Evolutionary conservation across 2,113 vertebrate species (phyloP).

Genomic region (Phaetusa simplex): DNA sequence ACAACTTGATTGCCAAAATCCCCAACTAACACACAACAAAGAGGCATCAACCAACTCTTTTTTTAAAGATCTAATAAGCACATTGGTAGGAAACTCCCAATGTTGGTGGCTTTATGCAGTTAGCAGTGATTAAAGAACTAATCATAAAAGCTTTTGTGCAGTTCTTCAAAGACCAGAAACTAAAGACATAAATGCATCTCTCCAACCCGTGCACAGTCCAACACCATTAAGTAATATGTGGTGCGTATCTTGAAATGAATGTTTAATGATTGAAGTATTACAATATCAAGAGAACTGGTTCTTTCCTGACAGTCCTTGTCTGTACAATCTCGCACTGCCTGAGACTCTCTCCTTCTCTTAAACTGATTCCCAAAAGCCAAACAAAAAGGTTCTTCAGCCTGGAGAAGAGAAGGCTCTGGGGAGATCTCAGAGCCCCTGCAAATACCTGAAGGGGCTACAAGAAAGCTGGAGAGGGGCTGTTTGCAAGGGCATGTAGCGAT

Average conservation of each 20-base stretch:
- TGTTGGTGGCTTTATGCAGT: rapidly evolving
- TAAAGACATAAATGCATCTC: neutral
- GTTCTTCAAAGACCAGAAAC: neutral
- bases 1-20: neutral
- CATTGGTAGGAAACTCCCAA: neutral
- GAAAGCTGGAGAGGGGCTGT: too few relatives aligned
- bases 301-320: neutral
- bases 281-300: rapidly evolving
- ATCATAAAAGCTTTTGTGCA: neutral
- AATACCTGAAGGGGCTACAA: too few relatives aligned
- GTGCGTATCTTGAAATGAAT: rapidly evolving
- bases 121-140: neutral
- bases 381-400: too few relatives aligned
- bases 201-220: too few relatives aligned
- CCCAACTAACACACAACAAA: neutral
- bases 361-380: neutral
- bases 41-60: neutral
- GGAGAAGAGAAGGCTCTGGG: too few relatives aligned
- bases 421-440: too few relatives aligned
- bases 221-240: rapidly evolving
- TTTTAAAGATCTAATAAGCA: neutral
- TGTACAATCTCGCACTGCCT: rapidly evolving
- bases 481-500: too few relatives aligned
- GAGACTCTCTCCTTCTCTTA: neutral
- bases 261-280: rapidly evolving